A percentile compares a stretch with the other conserved stretches of the same genome.
These are phyloP conservation scores for Ifrita kowaldi DNA, from an alignment of 2,113 vertebrate species.

Conservation along the genomic window DNA sequence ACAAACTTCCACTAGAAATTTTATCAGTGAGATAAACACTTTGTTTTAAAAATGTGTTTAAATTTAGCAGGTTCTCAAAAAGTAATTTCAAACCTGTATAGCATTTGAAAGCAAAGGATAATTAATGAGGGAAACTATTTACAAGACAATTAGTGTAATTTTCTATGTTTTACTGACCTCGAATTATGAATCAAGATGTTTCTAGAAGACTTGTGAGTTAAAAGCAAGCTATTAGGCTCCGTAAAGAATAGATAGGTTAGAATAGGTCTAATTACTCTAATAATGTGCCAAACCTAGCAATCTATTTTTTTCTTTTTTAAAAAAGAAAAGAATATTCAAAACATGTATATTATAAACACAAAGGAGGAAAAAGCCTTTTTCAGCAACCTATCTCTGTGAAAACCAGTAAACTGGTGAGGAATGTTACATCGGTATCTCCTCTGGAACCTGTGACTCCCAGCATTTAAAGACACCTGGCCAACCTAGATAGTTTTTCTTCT, in stretches of 20 bases:
- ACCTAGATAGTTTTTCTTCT: neutral
- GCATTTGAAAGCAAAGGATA: neutral
- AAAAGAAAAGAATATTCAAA: neutral
- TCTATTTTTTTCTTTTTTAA: neutral
- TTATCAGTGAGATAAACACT: neutral
- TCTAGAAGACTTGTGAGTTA: neutral
- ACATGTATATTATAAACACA: neutral
- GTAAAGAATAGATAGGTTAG: neutral
- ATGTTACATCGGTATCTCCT: neutral
- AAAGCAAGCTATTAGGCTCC: neutral
- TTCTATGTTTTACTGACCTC: neutral
- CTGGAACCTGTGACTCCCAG: neutral
- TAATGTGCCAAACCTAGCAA: neutral
- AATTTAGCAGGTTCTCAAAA: neutral
- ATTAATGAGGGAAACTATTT: neutral
- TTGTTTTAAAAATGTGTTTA: neutral
- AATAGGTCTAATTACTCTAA: neutral
- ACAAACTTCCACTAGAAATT: neutral
- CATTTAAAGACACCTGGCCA: neutral
- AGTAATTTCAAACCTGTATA: neutral
- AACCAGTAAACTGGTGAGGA: neutral
- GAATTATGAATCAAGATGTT: neutral
- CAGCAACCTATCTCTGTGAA: neutral
- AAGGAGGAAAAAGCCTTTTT: neutral
- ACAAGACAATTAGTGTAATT: neutral